These are phyloP conservation scores for Pasiphila rectangulata DNA, from an alignment of 2,888 invertebrate genomes.

Conservation along the genomic window DNA sequence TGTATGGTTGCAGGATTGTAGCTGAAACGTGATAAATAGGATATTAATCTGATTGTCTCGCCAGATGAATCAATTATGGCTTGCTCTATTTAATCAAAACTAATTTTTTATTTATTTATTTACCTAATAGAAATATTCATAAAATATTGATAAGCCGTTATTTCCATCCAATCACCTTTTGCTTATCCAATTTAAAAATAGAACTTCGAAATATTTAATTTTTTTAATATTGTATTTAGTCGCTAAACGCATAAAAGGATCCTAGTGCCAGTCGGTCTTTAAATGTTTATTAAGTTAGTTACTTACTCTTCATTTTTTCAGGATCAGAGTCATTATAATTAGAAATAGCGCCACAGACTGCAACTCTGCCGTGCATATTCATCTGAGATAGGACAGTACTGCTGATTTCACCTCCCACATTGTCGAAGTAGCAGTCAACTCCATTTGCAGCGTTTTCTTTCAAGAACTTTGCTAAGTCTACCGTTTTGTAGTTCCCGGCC, in stretches of 20 bases:
- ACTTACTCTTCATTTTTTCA: constrained; percentile 67
- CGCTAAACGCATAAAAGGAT: too few relatives aligned
- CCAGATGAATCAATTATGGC: too few relatives aligned
- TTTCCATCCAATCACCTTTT: too few relatives aligned
- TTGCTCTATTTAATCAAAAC: too few relatives aligned
- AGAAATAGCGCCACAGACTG: constrained; percentile 84
- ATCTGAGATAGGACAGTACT: constrained; percentile 81
- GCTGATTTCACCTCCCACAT: constrained; percentile 86
- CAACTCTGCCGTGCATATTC: constrained; percentile 82
- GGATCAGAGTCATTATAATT: constrained; percentile 79
- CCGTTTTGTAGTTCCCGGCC: constrained; percentile 87
- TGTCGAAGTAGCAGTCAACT: constrained; percentile 89
- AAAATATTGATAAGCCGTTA: too few relatives aligned
- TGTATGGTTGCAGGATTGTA: constrained; percentile 69
- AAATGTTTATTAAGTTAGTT: too few relatives aligned
- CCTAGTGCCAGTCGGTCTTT: too few relatives aligned
- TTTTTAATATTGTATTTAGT: too few relatives aligned
- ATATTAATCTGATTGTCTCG: too few relatives aligned
- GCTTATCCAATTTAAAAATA: too few relatives aligned
- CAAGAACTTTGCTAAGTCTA: constrained; percentile 74
- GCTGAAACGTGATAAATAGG: constrained; percentile 47
- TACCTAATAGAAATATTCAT: not conserved
- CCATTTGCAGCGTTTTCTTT: constrained; percentile 84
- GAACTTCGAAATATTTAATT: too few relatives aligned
- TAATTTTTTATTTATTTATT: too few relatives aligned